phyloP scores from a whole-genome alignment of 1,140 invertebrate genomes.

The Drosophila nebulosa region DNA sequence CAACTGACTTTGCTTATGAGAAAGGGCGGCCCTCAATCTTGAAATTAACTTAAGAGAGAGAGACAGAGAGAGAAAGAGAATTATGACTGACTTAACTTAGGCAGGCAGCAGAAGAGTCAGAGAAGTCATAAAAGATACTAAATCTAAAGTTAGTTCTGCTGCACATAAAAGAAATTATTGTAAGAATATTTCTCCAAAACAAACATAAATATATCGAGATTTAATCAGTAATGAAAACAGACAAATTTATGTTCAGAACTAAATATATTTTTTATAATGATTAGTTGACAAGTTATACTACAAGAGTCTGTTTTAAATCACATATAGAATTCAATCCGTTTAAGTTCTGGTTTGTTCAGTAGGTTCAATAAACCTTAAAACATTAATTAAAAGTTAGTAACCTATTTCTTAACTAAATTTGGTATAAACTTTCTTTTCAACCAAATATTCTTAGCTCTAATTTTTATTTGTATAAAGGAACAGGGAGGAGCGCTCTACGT shows the following conservation, averaged over 20 bases:
- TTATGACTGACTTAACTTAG: slow-evolving; percentile 4
- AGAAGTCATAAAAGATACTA: slow-evolving; percentile 38
- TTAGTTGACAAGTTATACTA: too few species aligned
- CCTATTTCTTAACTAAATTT: too few species aligned
- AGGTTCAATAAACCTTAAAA: too few species aligned
- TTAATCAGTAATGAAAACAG: too few species aligned
- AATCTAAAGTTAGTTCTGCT: slow-evolving; percentile 43
- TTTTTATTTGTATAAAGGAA: not conserved
- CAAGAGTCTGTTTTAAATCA: too few species aligned
- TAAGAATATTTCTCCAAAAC: not conserved
- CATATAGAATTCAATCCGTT: too few species aligned
- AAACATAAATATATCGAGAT: too few species aligned
- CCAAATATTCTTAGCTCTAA: not conserved
- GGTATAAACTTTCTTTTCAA: not conserved
- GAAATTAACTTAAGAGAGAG: slow-evolving; percentile 35
- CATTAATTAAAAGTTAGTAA: too few species aligned
- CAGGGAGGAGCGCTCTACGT: too few species aligned
- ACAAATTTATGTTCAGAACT: too few species aligned
- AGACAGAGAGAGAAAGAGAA: slow-evolving; percentile 14
- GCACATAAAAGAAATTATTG: not conserved
- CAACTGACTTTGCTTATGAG: slow-evolving; percentile 24
- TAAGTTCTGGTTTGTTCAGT: too few species aligned
- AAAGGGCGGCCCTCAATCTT: slow-evolving; percentile 35
- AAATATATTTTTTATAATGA: too few species aligned
- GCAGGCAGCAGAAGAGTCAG: slow-evolving; percentile 19